Conservation (phyloP, 2,888 invertebrate genomes). For the Linnaemya tessellans region DNA sequence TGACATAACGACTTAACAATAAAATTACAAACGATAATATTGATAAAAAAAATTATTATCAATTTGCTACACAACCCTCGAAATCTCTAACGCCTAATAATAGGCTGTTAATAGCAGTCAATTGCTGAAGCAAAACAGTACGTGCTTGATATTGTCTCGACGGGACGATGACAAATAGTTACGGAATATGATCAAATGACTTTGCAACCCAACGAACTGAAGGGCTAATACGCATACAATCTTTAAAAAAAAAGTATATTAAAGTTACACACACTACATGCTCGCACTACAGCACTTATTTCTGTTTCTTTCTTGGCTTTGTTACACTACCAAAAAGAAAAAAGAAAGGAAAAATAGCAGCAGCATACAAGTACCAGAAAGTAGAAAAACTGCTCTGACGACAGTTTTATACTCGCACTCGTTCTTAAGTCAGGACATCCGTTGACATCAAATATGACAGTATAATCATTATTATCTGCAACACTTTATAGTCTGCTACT, state of each 20-base stretch:
- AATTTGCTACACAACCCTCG: no score
- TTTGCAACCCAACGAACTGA: background rate
- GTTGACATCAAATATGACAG: conserved; percentile 73
- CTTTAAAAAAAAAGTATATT: background rate
- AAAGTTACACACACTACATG: background rate
- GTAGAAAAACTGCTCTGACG: conserved; percentile 57
- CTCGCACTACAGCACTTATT: background rate
- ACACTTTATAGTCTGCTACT: conserved; percentile 67
- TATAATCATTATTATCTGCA: conserved; percentile 72
- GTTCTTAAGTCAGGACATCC: conserved; percentile 71
- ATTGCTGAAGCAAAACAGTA: no score
- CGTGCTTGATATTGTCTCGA: no score
- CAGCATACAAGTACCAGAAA: conserved; percentile 24
- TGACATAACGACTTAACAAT: no score
- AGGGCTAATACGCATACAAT: background rate
- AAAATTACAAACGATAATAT: no score
- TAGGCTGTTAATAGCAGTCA: no score
- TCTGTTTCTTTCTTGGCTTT: conserved; percentile 7
- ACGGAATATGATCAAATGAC: no score
- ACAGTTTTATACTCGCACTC: conserved; percentile 59
- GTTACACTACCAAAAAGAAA: background rate
- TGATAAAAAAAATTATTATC: no score
- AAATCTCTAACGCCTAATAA: no score
- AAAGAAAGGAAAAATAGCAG: background rate
- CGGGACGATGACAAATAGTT: no score